A percentile compares a stretch with the other conserved stretches of the same genome.
Conservation (phyloP, 2,888 invertebrate genomes). For the Dynastes hyllus region DNA sequence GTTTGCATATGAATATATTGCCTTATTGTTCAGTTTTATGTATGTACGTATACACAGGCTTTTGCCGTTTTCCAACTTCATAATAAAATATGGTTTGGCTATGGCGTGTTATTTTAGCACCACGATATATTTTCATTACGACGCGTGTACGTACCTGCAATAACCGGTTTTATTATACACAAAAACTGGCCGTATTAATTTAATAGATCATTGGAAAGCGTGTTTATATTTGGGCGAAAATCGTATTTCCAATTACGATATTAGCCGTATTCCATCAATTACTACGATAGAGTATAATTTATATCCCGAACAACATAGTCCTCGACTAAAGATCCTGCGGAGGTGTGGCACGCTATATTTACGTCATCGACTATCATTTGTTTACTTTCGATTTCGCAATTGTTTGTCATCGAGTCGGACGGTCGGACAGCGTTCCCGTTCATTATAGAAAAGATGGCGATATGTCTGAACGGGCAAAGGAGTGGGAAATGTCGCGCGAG, state of each 20-base stretch:
- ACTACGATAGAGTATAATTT: background rate
- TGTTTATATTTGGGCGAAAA: background rate
- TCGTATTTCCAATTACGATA: background rate
- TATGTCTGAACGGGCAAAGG: background rate
- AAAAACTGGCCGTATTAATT: constrained; percentile 3
- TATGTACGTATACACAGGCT: too few relatives aligned
- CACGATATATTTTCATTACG: background rate
- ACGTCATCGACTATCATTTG: constrained; percentile 33
- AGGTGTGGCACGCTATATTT: constrained; percentile 26
- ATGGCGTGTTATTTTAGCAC: background rate
- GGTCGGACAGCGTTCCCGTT: background rate
- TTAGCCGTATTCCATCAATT: background rate
- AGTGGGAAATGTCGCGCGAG: constrained; percentile 23
- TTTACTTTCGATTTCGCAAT: constrained; percentile 38
- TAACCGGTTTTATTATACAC: constrained; percentile 2
- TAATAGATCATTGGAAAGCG: background rate
- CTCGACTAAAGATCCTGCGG: background rate
- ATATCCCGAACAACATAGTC: background rate
- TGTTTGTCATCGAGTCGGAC: constrained; percentile 18
- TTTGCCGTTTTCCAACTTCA: background rate
- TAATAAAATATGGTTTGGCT: background rate
- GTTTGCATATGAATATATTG: too few relatives aligned
- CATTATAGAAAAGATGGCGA: constrained; percentile 10
- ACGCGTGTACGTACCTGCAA: background rate
- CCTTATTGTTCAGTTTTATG: too few relatives aligned